A percentile compares a stretch with the other conserved stretches of the same genome.
These are phyloP conservation scores for Orthonyx spaldingii DNA, from an alignment of 2,113 vertebrate genomes.

Conservation along the genomic window DNA sequence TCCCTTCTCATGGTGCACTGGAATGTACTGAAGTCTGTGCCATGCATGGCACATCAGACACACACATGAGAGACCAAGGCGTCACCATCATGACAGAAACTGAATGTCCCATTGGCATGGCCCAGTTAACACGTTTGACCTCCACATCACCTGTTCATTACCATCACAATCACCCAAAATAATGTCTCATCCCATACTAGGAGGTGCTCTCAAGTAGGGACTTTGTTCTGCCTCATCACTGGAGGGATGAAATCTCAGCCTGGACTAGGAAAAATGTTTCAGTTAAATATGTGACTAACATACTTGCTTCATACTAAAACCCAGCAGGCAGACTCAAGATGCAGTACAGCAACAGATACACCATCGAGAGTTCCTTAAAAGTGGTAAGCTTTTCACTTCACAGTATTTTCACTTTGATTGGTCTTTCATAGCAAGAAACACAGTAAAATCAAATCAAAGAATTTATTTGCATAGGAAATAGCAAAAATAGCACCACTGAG, in stretches of 20 bases:
- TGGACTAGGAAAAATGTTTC: neutral
- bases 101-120: neutral
- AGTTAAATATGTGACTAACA: neutral
- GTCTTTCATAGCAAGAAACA: neutral
- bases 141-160: neutral
- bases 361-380: neutral
- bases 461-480: conserved; percentile 45
- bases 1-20: neutral
- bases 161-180: neutral
- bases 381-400: neutral
- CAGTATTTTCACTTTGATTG: neutral
- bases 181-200: neutral
- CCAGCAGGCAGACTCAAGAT: neutral
- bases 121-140: neutral
- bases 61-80: neutral
- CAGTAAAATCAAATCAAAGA: conserved; percentile 38
- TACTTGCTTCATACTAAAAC: neutral
- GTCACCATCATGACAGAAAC: neutral
- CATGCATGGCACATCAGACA: neutral
- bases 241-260: neutral
- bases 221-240: neutral
- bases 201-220: neutral
- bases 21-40: neutral
- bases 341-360: neutral
- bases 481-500: conserved; percentile 30